Percentiles rank a stretch among this genome's conserved stretches.
These are phyloP conservation scores for Amniataba percoides DNA, from an alignment of 2,797 vertebrate genomes.

Conservation along the genomic window DNA sequence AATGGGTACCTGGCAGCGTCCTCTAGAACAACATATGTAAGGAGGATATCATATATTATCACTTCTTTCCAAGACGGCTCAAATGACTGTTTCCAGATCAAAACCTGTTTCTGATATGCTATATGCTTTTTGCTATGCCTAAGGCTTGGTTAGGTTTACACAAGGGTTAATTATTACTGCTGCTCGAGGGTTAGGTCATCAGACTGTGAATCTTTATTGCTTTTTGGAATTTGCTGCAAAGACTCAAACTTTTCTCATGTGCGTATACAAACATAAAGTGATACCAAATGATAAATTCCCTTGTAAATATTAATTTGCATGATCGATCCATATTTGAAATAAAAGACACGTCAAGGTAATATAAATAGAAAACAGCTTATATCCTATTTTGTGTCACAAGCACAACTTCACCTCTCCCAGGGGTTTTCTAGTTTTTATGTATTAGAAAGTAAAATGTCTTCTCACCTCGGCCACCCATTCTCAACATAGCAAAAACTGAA, in stretches of 20 bases:
- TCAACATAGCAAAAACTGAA: constrained; percentile 13
- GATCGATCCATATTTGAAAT: constrained; percentile 36
- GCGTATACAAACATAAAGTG: neutral
- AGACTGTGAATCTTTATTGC: neutral
- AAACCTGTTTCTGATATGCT: neutral
- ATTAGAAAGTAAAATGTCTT: neutral
- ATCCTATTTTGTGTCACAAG: constrained; percentile 37
- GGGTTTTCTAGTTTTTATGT: constrained; percentile 5
- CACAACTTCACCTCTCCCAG: constrained; percentile 27
- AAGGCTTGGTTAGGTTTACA: too few relatives aligned
- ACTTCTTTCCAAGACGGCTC: neutral
- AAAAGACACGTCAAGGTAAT: constrained; percentile 42
- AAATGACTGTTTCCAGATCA: too few relatives aligned
- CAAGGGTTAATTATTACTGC: too few relatives aligned
- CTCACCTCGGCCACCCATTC: constrained; percentile 23
- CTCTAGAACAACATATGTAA: neutral
- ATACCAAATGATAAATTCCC: neutral
- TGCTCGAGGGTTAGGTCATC: neutral
- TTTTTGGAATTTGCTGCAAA: neutral
- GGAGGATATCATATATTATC: neutral
- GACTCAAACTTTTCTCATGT: neutral
- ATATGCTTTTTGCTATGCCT: too few relatives aligned
- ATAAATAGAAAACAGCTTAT: constrained; percentile 41
- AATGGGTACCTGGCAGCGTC: neutral
- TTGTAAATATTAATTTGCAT: constrained; percentile 6